A percentile compares a stretch with the other conserved stretches of the same genome.
phyloP scores from a whole-genome alignment of 2,888 invertebrate species.

The Drosophila eohydei region DNA sequence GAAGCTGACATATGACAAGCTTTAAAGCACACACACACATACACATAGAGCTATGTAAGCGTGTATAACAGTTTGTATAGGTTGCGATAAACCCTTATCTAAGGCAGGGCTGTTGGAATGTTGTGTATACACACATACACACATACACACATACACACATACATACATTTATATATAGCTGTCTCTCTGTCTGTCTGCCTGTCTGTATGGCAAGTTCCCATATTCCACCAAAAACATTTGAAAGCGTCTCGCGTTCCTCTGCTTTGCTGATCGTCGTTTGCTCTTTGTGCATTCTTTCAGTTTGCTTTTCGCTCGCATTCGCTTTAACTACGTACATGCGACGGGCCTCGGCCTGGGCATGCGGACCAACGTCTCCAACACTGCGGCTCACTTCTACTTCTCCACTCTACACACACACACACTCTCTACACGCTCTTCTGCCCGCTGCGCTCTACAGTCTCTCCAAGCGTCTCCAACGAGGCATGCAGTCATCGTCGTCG shows the following conservation, averaged over 20 bases:
- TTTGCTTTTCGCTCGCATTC: slow-evolving; percentile 64
- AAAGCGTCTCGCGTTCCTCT: slow-evolving; percentile 55
- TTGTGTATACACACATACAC: slow-evolving; percentile 3
- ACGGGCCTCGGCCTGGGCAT: slow-evolving; percentile 10
- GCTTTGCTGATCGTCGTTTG: slow-evolving; percentile 64
- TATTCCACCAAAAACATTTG: slow-evolving; percentile 44
- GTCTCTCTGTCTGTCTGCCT: not conserved
- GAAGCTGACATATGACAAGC: slow-evolving; percentile 54
- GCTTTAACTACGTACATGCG: slow-evolving; percentile 18
- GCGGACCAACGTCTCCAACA: slow-evolving; percentile 23
- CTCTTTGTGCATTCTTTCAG: slow-evolving; percentile 76
- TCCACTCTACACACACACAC: slow-evolving; percentile 4
- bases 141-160: not conserved
- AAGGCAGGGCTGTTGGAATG: slow-evolving; percentile 48
- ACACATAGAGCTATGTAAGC: not conserved
- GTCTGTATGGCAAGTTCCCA: slow-evolving; percentile 34
- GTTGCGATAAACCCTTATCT: slow-evolving; percentile 57
- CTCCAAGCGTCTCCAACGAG: slow-evolving; percentile 63
- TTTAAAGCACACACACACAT: slow-evolving; percentile 35
- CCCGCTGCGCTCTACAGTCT: slow-evolving; percentile 2
- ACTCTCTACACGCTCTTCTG: not conserved
- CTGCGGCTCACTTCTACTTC: slow-evolving; percentile 5
- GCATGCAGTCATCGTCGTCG: slow-evolving; percentile 71
- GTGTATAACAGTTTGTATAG: slow-evolving; percentile 17
- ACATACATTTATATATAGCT: not conserved